A percentile compares a stretch with the other conserved stretches of the same genome.
Conservation (phyloP, 2,113 vertebrate species). For the Cololabis saira region DNA sequence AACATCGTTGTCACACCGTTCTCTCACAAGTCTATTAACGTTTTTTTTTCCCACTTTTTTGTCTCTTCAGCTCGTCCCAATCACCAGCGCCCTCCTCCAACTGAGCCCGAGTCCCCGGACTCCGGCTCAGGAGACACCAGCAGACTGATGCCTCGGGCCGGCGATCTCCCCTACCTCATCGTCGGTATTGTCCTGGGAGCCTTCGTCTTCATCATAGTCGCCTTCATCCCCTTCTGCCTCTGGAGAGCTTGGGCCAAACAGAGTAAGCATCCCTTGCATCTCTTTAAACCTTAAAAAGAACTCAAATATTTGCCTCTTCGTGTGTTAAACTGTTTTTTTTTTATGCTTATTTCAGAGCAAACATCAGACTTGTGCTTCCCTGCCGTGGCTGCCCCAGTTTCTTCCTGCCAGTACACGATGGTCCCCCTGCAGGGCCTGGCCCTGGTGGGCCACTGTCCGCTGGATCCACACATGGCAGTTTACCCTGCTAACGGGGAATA, state of each 20-base stretch:
- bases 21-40: not conserved
- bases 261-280: conserved; percentile 82
- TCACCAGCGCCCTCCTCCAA: conserved; percentile 74
- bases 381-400: conserved; percentile 81
- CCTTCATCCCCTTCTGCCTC: conserved; percentile 96
- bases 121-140: not conserved
- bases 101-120: conserved; percentile 77
- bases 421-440: conserved; percentile 89
- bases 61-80: conserved; percentile 81
- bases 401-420: conserved; percentile 96
- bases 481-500: conserved; percentile 69
- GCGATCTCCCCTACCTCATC: conserved; percentile 93
- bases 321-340: not conserved
- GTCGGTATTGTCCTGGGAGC: conserved; percentile 92
- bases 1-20: not conserved
- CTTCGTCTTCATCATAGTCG: conserved; percentile 91
- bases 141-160: conserved; percentile 87
- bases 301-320: not conserved
- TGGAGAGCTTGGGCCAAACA: conserved; percentile 98
- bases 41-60: not conserved
- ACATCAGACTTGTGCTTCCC: conserved; percentile 91
- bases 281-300: not conserved
- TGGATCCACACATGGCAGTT: conserved; percentile 66
- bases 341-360: conserved; percentile 86
- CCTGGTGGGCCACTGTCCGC: conserved; percentile 80